Conservation (phyloP, 2,797 vertebrate species). For the Florisuga fusca region DNA sequence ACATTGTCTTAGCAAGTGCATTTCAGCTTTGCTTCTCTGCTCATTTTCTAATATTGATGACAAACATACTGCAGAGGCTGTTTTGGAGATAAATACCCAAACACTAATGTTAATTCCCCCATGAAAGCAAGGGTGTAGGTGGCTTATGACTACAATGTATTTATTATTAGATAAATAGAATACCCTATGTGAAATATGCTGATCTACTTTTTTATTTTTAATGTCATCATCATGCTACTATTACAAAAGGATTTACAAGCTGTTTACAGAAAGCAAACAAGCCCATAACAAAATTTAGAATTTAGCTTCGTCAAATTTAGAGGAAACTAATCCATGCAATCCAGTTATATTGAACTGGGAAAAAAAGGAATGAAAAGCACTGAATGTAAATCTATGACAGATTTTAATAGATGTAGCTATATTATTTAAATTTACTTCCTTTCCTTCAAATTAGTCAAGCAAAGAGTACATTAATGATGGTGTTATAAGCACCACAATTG, state of each 20-base stretch:
- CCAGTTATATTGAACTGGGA: not conserved
- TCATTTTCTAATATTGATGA: slow-evolving; percentile 38
- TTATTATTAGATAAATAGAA: slow-evolving; percentile 70
- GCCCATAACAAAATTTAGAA: not conserved
- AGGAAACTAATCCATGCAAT: slow-evolving; percentile 47
- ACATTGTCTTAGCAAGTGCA: not conserved
- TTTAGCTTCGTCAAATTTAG: slow-evolving; percentile 14
- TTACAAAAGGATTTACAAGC: slow-evolving; percentile 63
- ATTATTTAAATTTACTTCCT: not conserved
- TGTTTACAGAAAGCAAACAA: slow-evolving; percentile 45
- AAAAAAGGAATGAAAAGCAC: not conserved
- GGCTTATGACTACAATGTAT: slow-evolving; percentile 55
- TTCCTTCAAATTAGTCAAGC: not conserved
- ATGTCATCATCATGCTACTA: slow-evolving; percentile 32
- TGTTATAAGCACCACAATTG: not conserved
- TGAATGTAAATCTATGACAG: not conserved
- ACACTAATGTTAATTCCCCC: slow-evolving; percentile 46
- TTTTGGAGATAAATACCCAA: slow-evolving; percentile 42
- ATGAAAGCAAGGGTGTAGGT: slow-evolving; percentile 33
- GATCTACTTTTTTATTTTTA: slow-evolving; percentile 42
- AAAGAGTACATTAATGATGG: not conserved
- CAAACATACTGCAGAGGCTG: slow-evolving; percentile 40
- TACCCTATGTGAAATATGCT: slow-evolving; percentile 39
- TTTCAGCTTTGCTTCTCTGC: slow-evolving; percentile 38
- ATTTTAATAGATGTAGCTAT: not conserved